These are phyloP conservation scores for Scopus umbretta DNA, from an alignment of 2,113 vertebrate species.

Conservation along the genomic window DNA sequence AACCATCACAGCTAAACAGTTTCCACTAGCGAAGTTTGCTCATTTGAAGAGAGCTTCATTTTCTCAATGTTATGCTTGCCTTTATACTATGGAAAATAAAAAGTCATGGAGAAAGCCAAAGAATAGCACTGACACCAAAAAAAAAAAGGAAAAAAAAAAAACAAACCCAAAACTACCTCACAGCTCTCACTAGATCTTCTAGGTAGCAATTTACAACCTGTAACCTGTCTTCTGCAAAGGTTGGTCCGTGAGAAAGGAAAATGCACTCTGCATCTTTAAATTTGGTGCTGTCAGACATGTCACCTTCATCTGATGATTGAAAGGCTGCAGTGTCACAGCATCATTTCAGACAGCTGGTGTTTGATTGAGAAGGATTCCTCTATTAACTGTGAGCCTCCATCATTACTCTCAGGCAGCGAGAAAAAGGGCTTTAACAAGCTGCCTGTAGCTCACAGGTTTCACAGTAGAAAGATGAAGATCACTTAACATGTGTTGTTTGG, in stretches of 20 bases:
- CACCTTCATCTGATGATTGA: neutral
- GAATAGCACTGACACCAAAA: neutral
- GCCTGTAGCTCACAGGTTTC: neutral
- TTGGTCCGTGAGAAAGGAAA: neutral
- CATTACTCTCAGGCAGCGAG: neutral
- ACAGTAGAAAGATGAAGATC: neutral
- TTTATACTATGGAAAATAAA: neutral
- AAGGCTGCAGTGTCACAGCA: neutral
- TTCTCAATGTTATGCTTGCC: neutral
- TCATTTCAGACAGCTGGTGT: neutral
- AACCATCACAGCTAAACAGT: neutral
- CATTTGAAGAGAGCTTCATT: neutral
- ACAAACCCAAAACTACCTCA: no score
- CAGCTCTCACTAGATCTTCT: neutral
- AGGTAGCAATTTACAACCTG: neutral
- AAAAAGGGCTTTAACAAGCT: neutral
- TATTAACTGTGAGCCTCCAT: neutral
- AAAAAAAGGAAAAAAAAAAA: no score
- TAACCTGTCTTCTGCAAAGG: neutral
- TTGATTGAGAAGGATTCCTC: constrained; percentile 29
- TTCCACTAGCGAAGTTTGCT: neutral
- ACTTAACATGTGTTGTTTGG: neutral
- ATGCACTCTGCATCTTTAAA: neutral
- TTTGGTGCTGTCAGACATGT: constrained; percentile 1
- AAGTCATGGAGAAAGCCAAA: neutral